These are phyloP conservation scores for Caenorhabditis inopinata DNA, from an alignment of 1,140 invertebrate genomes.

Conservation along the genomic window DNA sequence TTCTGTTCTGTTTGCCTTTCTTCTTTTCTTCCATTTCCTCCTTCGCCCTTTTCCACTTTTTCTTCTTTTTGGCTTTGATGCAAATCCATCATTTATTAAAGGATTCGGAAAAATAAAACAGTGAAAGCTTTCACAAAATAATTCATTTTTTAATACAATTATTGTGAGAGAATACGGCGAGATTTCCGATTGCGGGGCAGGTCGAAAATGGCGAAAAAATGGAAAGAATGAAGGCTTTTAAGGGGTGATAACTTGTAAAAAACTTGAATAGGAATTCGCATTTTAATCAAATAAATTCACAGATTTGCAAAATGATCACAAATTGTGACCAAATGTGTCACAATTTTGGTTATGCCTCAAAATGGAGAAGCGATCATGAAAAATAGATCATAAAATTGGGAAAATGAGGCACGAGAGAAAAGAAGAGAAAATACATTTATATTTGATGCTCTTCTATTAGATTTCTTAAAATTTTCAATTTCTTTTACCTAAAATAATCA, in stretches of 20 bases:
- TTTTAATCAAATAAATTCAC: no score
- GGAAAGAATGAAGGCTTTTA: conserved; percentile 2
- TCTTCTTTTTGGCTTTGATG: not conserved
- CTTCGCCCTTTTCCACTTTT: not conserved
- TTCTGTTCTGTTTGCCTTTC: conserved; percentile 10
- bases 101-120: not conserved
- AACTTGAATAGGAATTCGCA: no score
- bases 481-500: no score
- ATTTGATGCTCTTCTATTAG: no score
- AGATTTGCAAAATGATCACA: no score
- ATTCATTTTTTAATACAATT: not conserved
- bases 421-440: no score
- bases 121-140: not conserved
- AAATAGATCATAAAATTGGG: no score
- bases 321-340: no score
- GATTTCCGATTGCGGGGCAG: not conserved
- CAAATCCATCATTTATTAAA: conserved; percentile 26
- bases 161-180: not conserved
- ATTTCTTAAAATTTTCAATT: no score
- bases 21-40: not conserved
- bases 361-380: no score
- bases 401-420: no score
- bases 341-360: no score
- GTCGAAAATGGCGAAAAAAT: not conserved
- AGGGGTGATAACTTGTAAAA: not conserved